Evolutionary conservation across 2,888 invertebrate species (phyloP).

Genomic region (Eristalinus aeneus): DNA sequence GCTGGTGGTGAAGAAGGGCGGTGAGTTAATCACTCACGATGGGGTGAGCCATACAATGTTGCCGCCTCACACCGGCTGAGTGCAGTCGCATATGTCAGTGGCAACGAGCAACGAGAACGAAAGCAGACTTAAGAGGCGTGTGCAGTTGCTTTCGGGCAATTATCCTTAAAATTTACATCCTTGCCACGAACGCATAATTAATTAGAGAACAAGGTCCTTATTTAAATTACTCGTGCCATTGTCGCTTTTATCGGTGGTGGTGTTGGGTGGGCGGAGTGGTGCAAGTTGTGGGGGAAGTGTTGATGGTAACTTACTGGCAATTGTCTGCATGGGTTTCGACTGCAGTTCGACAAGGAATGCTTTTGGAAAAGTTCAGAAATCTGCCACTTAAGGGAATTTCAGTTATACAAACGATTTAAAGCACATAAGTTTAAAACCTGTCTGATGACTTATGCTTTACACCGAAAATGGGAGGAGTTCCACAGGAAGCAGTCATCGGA

Average conservation of each 20-base stretch:
- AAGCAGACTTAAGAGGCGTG: slow-evolving; percentile 11
- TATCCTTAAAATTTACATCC: not conserved
- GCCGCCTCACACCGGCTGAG: slow-evolving; percentile 4
- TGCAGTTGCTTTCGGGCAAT: slow-evolving; percentile 19
- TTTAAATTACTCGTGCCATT: slow-evolving; percentile 15
- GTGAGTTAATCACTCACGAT: slow-evolving; percentile 20
- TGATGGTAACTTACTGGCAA: not conserved
- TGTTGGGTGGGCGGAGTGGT: not conserved
- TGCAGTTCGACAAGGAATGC: no score
- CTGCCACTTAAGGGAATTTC: no score
- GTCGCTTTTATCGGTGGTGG: not conserved
- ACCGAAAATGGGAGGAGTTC: no score
- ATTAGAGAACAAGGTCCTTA: slow-evolving; percentile 24
- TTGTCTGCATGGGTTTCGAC: not conserved
- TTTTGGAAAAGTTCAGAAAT: no score
- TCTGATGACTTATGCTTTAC: no score
- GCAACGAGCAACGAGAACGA: not conserved
- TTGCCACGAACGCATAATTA: slow-evolving; percentile 21
- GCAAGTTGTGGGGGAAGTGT: not conserved
- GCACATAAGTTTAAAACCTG: no score
- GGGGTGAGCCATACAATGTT: slow-evolving; percentile 43
- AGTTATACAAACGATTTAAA: no score
- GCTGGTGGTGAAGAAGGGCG: not conserved
- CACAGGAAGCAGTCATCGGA: no score
- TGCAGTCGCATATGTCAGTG: not conserved